Evolutionary conservation across 2,113 vertebrate species (phyloP).

Genomic region (Perca flavescens): DNA sequence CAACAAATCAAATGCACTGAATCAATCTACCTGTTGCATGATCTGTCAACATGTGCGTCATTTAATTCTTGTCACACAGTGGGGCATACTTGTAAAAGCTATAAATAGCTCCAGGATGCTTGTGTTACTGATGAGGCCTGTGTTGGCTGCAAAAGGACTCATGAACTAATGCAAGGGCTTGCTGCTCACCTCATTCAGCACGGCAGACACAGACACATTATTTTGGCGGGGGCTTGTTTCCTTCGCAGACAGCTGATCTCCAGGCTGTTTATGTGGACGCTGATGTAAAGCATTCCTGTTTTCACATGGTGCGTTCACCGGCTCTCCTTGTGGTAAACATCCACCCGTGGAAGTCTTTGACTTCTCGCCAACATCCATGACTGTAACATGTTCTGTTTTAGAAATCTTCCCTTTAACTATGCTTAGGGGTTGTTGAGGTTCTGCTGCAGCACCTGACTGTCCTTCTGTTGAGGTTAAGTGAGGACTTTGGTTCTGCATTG

Average conservation of each 20-base stretch:
- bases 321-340: conserved; percentile 11
- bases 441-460: conserved; percentile 18
- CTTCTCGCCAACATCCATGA: conserved; percentile 55
- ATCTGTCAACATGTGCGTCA: conserved; percentile 69
- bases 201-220: conserved; percentile 58
- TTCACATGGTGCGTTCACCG: conserved; percentile 19
- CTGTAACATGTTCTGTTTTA: not conserved
- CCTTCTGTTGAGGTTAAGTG: conserved; percentile 1
- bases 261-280: conserved; percentile 29
- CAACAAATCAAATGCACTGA: conserved; percentile 27
- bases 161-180: conserved; percentile 79
- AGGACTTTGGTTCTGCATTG: conserved; percentile 32
- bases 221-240: conserved; percentile 63
- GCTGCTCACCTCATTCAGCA: conserved; percentile 79
- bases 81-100: conserved; percentile 73
- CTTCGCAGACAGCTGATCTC: conserved; percentile 59
- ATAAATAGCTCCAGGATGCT: conserved; percentile 86
- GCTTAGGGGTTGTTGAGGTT: conserved; percentile 14
- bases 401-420: conserved; percentile 15
- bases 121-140: conserved; percentile 71
- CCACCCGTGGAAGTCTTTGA: conserved; percentile 15
- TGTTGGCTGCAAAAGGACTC: conserved; percentile 71
- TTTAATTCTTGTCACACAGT: conserved; percentile 72
- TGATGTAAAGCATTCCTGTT: conserved; percentile 21
- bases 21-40: conserved; percentile 44